Percentiles rank a stretch among this genome's conserved stretches.
phyloP scores from a whole-genome alignment of 2,113 vertebrate genomes.

The Octodon degus region DNA sequence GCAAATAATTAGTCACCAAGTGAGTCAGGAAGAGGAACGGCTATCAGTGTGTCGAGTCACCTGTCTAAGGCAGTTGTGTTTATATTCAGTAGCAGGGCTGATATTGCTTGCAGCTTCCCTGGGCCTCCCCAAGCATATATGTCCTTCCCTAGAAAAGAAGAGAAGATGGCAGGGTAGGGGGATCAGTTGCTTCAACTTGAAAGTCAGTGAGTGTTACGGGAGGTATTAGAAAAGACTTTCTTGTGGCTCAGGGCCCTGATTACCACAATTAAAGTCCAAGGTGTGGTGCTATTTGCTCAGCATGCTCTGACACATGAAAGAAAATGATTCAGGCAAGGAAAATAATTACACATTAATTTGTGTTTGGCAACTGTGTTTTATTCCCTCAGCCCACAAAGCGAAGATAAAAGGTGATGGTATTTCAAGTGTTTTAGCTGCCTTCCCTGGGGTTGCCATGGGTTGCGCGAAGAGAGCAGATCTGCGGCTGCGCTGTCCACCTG shows the following conservation, averaged over 20 bases:
- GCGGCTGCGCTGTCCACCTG: not conserved
- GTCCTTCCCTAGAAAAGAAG: slow-evolving; percentile 75
- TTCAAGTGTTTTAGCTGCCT: slow-evolving; percentile 79
- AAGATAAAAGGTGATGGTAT: slow-evolving; percentile 87
- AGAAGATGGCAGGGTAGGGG: slow-evolving; percentile 50
- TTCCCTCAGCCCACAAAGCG: slow-evolving; percentile 85
- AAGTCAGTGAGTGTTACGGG: slow-evolving; percentile 86
- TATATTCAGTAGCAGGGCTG: slow-evolving; percentile 66
- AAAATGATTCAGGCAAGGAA: slow-evolving; percentile 91
- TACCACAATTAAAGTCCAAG: slow-evolving; percentile 90
- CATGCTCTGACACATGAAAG: slow-evolving; percentile 91
- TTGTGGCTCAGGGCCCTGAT: slow-evolving; percentile 88
- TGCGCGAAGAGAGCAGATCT: slow-evolving; percentile 56
- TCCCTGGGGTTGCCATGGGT: slow-evolving; percentile 70
- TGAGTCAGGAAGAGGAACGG: slow-evolving; percentile 62
- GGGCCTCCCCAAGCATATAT: slow-evolving; percentile 60
- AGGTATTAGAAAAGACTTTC: slow-evolving; percentile 86
- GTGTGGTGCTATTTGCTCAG: slow-evolving; percentile 89
- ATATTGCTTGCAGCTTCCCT: slow-evolving; percentile 48
- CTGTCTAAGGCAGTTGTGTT: slow-evolving; percentile 59
- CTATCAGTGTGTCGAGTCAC: slow-evolving; percentile 71
- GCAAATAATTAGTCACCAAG: slow-evolving; percentile 80
- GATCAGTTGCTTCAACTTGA: slow-evolving; percentile 85
- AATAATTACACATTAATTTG: slow-evolving; percentile 92
- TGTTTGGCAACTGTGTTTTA: slow-evolving; percentile 88